phyloP scores from a whole-genome alignment of 2,797 vertebrate species.

The Protonibea diacanthus region DNA sequence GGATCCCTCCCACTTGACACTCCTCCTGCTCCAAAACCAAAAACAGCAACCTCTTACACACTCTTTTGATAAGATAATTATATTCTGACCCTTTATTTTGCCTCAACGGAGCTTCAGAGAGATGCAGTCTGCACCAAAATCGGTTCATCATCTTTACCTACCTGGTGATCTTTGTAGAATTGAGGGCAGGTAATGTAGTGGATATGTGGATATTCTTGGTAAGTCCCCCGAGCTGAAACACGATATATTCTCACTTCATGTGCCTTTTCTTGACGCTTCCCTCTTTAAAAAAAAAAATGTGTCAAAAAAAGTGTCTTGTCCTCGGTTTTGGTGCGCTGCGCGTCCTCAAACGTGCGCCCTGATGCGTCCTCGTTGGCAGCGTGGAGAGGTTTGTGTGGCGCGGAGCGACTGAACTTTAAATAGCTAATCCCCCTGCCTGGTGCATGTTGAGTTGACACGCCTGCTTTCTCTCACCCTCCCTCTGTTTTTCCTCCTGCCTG shows the following conservation, averaged over 20 bases:
- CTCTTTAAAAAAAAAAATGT: not conserved
- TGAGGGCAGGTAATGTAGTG: not conserved
- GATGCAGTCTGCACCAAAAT: not conserved
- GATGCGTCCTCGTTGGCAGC: constrained; percentile 36
- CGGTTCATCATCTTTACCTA: constrained; percentile 21
- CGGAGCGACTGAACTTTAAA: constrained; percentile 80
- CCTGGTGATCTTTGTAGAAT: constrained; percentile 34
- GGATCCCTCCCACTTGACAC: constrained; percentile 52
- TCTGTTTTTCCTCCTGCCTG: not conserved
- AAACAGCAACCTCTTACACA: not conserved
- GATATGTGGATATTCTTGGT: not conserved
- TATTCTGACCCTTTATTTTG: not conserved
- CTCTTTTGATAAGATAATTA: not conserved
- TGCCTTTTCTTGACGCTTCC: not conserved
- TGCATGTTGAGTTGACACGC: constrained; percentile 70
- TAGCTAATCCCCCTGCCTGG: constrained; percentile 75
- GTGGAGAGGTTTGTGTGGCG: constrained; percentile 54
- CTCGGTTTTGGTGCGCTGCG: not conserved
- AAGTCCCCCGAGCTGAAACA: not conserved
- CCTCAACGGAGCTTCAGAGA: not conserved
- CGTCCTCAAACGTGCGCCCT: constrained; percentile 23
- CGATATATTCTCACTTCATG: constrained; percentile 11
- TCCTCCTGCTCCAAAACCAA: constrained; percentile 45
- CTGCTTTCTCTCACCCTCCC: constrained; percentile 57
- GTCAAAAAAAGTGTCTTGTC: constrained; percentile 13